Percentiles rank a stretch among this genome's conserved stretches.
These are phyloP conservation scores for Nannospalax galili DNA, from an alignment of 2,113 vertebrate species.

Conservation along the genomic window DNA sequence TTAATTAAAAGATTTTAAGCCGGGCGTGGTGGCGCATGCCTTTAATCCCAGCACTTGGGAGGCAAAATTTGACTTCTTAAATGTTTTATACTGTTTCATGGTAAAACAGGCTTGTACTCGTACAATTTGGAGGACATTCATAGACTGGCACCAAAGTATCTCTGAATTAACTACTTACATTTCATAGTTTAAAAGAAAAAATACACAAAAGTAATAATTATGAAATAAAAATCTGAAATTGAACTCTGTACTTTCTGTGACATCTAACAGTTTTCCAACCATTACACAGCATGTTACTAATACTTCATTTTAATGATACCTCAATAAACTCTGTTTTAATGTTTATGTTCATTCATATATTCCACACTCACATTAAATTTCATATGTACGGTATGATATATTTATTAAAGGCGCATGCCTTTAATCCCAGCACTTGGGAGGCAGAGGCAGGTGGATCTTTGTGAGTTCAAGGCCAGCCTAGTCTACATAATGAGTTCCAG, in stretches of 20 bases:
- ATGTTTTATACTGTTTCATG: background rate
- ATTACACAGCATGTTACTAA: background rate
- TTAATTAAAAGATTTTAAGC: background rate
- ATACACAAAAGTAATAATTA: background rate
- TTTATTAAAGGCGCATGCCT: too few relatives aligned
- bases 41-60: too few relatives aligned
- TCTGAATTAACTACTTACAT: background rate
- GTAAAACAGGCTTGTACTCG: background rate
- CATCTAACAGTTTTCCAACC: background rate
- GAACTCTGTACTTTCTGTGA: background rate
- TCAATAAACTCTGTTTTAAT: constrained; percentile 12
- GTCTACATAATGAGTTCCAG: too few relatives aligned
- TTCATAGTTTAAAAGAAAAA: constrained; percentile 5
- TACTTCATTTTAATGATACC: constrained; percentile 12
- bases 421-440: too few relatives aligned
- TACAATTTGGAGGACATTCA: background rate
- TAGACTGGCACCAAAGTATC: background rate
- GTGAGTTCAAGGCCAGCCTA: too few relatives aligned
- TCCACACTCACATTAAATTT: background rate
- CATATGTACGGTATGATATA: constrained; percentile 20
- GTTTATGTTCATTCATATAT: constrained; percentile 4
- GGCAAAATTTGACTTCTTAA: too few relatives aligned
- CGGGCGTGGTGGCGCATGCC: too few relatives aligned
- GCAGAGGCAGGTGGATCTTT: too few relatives aligned
- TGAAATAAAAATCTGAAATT: constrained; percentile 30